Conservation (phyloP, 2,888 invertebrate genomes). For the Glomeris marginata region DNA sequence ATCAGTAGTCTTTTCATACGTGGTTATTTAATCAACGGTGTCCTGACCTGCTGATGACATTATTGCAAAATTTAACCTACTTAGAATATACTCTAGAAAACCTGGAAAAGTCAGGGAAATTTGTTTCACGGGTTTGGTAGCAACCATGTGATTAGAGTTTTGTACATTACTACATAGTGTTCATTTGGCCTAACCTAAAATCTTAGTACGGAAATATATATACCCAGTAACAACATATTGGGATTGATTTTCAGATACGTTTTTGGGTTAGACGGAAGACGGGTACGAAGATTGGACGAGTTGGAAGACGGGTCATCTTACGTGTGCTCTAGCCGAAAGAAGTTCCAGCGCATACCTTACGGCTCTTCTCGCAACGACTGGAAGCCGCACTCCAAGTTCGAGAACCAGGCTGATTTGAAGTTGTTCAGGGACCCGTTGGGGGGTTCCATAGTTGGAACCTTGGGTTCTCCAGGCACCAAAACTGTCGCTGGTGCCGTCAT, state of each 20-base stretch:
- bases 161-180: no score
- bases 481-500: not conserved
- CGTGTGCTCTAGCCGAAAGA: slow-evolving; percentile 81
- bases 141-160: no score
- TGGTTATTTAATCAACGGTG: no score
- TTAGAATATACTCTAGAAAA: no score
- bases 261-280: slow-evolving; percentile 79
- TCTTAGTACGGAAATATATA: no score
- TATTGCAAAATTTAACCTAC: no score
- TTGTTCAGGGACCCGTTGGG: slow-evolving; percentile 16
- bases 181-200: no score
- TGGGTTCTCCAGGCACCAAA: not conserved
- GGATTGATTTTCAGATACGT: slow-evolving; percentile 53
- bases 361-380: slow-evolving; percentile 37
- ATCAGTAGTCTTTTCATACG: no score
- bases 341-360: slow-evolving; percentile 44
- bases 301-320: slow-evolving; percentile 82
- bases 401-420: slow-evolving; percentile 17
- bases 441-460: not conserved
- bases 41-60: no score
- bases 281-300: slow-evolving; percentile 68
- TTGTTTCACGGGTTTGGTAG: no score
- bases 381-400: slow-evolving; percentile 17
- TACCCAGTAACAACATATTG: no score
- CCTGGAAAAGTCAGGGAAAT: no score